Percentiles rank a stretch among this genome's conserved stretches.
phyloP scores from a whole-genome alignment of 2,888 invertebrate species.

The Metalampra italica region DNA sequence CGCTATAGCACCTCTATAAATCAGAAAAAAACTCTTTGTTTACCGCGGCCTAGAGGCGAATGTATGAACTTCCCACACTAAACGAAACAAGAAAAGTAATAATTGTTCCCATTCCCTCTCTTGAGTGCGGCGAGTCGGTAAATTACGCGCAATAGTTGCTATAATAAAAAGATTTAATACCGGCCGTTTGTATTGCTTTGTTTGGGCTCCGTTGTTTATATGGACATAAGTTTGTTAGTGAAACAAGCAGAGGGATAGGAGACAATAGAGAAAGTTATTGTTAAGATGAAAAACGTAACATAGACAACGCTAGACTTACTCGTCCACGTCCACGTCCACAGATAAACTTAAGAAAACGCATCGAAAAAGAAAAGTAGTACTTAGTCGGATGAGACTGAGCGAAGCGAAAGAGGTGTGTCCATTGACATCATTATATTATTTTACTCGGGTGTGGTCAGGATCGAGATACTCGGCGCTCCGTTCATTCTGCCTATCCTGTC shows the following conservation, averaged over 20 bases:
- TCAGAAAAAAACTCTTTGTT: slow-evolving; percentile 18
- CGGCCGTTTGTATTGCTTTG: slow-evolving; percentile 12
- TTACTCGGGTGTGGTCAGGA: too few species aligned
- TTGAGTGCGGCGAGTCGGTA: slow-evolving; percentile 29
- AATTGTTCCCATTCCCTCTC: slow-evolving; percentile 39
- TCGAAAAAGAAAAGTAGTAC: too few species aligned
- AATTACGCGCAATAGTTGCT: slow-evolving; percentile 29
- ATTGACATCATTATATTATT: too few species aligned
- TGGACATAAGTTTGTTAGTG: not conserved
- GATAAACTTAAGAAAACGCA: too few species aligned
- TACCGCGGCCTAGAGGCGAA: slow-evolving; percentile 8
- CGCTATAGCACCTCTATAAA: slow-evolving; percentile 7
- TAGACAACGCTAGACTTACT: too few species aligned
- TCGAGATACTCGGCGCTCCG: too few species aligned
- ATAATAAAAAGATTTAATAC: slow-evolving; percentile 24
- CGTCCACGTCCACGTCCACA: too few species aligned
- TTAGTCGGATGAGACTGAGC: too few species aligned
- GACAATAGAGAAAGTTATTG: not conserved
- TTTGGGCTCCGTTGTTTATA: slow-evolving; percentile 1
- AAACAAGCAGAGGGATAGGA: not conserved
- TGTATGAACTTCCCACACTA: slow-evolving; percentile 18
- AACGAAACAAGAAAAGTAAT: slow-evolving; percentile 51
- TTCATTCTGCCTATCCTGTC: too few species aligned
- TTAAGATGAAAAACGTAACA: not conserved
- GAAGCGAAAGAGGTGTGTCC: too few species aligned